Base-by-base conservation (phyloP, 2,888 invertebrate genomes). In the Mesorhabditis belari region DNA sequence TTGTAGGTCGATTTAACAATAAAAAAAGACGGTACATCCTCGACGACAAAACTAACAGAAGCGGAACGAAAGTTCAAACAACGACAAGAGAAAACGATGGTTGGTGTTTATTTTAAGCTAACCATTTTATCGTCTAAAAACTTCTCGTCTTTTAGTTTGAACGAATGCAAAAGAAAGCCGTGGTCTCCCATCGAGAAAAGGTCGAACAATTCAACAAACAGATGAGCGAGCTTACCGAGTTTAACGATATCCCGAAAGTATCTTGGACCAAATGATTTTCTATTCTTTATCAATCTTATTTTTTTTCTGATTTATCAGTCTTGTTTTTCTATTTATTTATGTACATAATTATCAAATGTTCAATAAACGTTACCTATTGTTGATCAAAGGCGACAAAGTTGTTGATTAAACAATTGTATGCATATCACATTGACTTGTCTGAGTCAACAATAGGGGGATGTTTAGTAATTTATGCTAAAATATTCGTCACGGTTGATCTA, bases 171-270 rank as follows among this genome's bases (percentile, higher is more conserved):
- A 76, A 74, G 60, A 70, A 75, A 62, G 76, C 77, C 0, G 74
- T 71, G 25, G 71, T 74, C 25, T 73, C 73, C 35, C 79, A 79
- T 64, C 70, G 76, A 24, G 78, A 79, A 61, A 74, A 74, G 51
- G 77, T 79, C 29, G 79, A 79, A 55, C 63, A 75, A 59, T 79
- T 80, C 70, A 79, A 79, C 68, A 73, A 75, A 63, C 76, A 81
- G 52, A 75, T 81, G 76, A 74, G 72, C 55, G 75, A 76, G 23
- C 64, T 81, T 61, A 76, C 80, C 19, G 81, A 81, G 58, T 81
- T 81, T 72, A 81, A 81, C 69, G 81, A 81, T 64, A 78, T 81
- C 60, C 81, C 79, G 44, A 81, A 81, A 63, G 80, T 81, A 5
- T 81, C 79, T 51, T 80, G 80, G 80, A 80, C 80, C 23, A 81